Conservation (phyloP, 2,888 invertebrate genomes). For the Hirtodrosophila cameraria region DNA sequence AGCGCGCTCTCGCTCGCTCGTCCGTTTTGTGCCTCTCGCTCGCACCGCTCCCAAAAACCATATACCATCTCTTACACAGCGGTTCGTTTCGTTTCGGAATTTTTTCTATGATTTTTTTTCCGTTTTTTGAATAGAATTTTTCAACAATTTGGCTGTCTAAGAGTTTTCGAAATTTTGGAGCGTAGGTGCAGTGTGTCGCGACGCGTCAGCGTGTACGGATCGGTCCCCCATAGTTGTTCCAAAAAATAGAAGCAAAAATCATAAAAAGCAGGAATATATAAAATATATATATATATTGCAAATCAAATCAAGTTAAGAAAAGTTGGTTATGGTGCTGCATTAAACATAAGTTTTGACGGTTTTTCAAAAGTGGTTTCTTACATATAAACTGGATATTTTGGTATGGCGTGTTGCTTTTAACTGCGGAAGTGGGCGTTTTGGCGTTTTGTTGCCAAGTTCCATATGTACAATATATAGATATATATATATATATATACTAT, state of each 20-base stretch:
- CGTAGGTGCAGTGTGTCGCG: slow-evolving; percentile 84
- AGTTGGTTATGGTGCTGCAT: not conserved
- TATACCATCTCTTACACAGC: slow-evolving; percentile 43
- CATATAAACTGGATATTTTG: slow-evolving; percentile 24
- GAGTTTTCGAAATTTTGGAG: slow-evolving; percentile 82
- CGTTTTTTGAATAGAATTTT: slow-evolving; percentile 64
- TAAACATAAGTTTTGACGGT: not conserved
- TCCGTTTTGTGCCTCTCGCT: slow-evolving; percentile 31
- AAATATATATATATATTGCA: slow-evolving; percentile 8
- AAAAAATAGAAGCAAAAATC: slow-evolving; percentile 1
- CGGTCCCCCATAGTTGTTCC: slow-evolving; percentile 47
- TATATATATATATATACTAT: slow-evolving; percentile 2
- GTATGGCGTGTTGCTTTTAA: slow-evolving; percentile 14
- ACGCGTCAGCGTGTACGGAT: slow-evolving; percentile 78
- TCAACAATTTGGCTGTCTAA: slow-evolving; percentile 66
- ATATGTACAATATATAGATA: slow-evolving; percentile 16
- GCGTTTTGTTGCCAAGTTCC: slow-evolving; percentile 68
- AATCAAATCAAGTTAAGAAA: slow-evolving; percentile 7
- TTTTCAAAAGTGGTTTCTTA: slow-evolving; percentile 1
- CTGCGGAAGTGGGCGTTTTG: slow-evolving; percentile 67
- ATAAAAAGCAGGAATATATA: slow-evolving; percentile 9
- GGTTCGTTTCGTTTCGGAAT: slow-evolving; percentile 46
- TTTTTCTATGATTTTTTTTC: slow-evolving; percentile 36
- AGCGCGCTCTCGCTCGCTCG: slow-evolving; percentile 14
- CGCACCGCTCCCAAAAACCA: slow-evolving; percentile 27